Percentiles rank a stretch among this genome's conserved stretches.
These are phyloP conservation scores for Lynx canadensis DNA, from an alignment of 2,113 vertebrate species.

Conservation along the genomic window DNA sequence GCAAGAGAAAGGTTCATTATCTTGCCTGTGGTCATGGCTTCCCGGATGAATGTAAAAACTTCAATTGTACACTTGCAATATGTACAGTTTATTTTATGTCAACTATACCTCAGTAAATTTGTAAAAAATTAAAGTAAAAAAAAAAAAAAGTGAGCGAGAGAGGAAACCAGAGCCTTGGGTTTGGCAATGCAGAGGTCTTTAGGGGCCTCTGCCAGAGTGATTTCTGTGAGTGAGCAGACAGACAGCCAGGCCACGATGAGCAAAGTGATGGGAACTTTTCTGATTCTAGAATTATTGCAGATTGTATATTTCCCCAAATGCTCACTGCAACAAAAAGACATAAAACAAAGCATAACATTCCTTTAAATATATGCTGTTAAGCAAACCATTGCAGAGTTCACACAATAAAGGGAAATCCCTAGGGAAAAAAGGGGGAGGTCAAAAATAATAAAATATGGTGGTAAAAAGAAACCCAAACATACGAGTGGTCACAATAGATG, in stretches of 20 bases:
- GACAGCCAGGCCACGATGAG: not conserved
- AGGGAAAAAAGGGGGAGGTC: not conserved
- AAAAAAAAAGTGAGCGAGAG: not conserved
- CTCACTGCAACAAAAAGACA: not conserved
- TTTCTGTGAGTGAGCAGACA: not conserved
- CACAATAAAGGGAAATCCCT: not conserved
- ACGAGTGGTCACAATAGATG: not conserved
- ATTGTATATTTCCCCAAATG: not conserved
- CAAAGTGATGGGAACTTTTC: no score
- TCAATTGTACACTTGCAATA: not conserved
- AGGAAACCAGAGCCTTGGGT: not conserved
- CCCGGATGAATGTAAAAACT: not conserved
- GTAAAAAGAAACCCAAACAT: not conserved
- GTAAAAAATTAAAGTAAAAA: not conserved
- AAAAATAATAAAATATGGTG: not conserved
- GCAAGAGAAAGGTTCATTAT: not conserved
- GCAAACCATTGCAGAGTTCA: not conserved
- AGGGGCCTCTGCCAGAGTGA: not conserved
- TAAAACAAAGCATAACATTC: not conserved
- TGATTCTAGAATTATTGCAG: not conserved
- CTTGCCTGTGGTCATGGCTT: not conserved
- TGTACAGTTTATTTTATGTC: not conserved
- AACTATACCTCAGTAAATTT: not conserved
- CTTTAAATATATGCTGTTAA: not conserved
- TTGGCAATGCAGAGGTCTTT: not conserved